Evolutionary conservation across 2,888 invertebrate genomes (phyloP).

Genomic region (Abscondita cerata): DNA sequence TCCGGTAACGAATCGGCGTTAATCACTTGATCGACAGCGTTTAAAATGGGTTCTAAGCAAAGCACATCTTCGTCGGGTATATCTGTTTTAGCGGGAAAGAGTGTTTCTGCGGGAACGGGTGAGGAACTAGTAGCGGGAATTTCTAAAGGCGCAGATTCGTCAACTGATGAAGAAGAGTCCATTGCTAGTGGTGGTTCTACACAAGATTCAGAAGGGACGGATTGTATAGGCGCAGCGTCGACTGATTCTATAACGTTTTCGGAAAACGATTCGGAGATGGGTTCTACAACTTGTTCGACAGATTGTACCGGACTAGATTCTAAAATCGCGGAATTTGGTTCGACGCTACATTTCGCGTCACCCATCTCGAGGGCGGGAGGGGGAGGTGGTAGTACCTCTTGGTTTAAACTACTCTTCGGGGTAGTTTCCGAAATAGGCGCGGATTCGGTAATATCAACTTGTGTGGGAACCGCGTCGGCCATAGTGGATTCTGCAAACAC

Average conservation of each 20-base stretch:
- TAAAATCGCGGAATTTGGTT: background rate
- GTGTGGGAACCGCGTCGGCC: slow-evolving; percentile 60
- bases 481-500: slow-evolving; percentile 75
- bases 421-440: background rate
- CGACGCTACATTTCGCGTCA: background rate
- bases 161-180: background rate
- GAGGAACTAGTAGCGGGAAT: background rate
- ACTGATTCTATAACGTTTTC: background rate
- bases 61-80: slow-evolving; percentile 4
- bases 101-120: no score
- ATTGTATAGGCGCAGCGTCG: background rate
- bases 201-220: slow-evolving; percentile 20
- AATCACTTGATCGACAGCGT: slow-evolving; percentile 41
- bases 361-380: background rate
- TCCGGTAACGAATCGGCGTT: slow-evolving; percentile 58
- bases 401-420: background rate
- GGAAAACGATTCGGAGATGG: slow-evolving; percentile 28
- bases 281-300: slow-evolving; percentile 36
- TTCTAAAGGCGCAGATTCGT: background rate
- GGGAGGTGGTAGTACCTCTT: background rate
- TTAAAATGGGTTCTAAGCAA: slow-evolving; percentile 24
- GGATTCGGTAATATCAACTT: slow-evolving; percentile 31
- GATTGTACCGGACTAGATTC: background rate
- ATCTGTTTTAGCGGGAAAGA: no score
- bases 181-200: slow-evolving; percentile 11